These are phyloP conservation scores for Fulica atra DNA, from an alignment of 2,113 vertebrate genomes.

Conservation along the genomic window DNA sequence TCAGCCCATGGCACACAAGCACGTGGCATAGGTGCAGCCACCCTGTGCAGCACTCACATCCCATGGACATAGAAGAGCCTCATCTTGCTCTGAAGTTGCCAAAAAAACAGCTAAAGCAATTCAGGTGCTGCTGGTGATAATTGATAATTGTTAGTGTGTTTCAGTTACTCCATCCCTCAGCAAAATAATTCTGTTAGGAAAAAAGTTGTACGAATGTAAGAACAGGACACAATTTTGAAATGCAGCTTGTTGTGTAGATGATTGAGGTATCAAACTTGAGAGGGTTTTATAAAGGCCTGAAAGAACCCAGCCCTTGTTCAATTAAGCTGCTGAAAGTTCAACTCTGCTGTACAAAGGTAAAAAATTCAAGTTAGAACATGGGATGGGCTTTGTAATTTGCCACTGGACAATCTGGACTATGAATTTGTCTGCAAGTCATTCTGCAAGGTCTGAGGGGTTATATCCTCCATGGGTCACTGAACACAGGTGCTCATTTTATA, in stretches of 20 bases:
- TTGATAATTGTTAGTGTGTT: background rate
- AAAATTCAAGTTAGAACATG: background rate
- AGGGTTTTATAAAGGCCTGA: background rate
- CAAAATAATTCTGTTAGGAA: background rate
- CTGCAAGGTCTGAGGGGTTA: background rate
- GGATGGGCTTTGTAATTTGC: background rate
- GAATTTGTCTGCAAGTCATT: slow-evolving; percentile 5
- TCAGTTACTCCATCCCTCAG: background rate
- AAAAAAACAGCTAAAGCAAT: background rate
- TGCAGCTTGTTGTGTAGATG: background rate
- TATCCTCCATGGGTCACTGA: background rate
- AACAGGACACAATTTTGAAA: background rate
- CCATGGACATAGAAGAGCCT: background rate
- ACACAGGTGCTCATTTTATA: background rate
- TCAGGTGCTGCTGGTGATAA: background rate
- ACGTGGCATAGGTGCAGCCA: background rate
- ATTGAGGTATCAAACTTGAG: background rate
- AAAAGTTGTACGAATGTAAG: background rate
- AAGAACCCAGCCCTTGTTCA: background rate
- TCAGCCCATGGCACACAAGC: background rate
- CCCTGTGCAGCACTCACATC: background rate
- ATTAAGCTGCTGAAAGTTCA: background rate
- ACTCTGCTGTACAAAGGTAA: background rate
- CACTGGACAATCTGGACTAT: background rate
- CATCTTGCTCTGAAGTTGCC: background rate